Conservation (phyloP, 2,113 vertebrate genomes). For the Istiophorus platypterus region DNA sequence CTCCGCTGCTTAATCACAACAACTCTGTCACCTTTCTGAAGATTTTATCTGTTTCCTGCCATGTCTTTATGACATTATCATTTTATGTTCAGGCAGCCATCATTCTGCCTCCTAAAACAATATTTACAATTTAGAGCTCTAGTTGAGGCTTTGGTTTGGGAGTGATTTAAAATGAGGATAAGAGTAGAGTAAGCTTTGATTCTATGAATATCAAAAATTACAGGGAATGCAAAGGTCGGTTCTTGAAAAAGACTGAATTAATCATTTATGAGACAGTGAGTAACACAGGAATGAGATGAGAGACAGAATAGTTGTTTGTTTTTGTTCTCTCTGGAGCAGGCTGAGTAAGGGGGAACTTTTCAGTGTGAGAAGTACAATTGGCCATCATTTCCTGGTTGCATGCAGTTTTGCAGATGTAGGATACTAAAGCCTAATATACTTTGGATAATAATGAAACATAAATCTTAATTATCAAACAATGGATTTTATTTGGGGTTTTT, state of each 20-base stretch:
- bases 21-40: conserved; percentile 1
- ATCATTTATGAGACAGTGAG: background rate
- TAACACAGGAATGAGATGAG: background rate
- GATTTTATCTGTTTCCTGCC: background rate
- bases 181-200: background rate
- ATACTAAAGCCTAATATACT: background rate
- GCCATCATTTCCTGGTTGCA: background rate
- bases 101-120: background rate
- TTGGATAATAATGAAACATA: background rate
- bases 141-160: background rate
- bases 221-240: conserved; percentile 6
- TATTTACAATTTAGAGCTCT: background rate
- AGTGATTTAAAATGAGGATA: conserved; percentile 3
- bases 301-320: background rate
- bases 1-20: background rate
- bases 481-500: background rate
- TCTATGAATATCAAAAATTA: background rate
- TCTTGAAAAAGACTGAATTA: background rate
- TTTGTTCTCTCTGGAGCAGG: background rate
- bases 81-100: background rate
- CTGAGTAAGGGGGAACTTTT: background rate
- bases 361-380: background rate
- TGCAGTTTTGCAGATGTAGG: background rate
- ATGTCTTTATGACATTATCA: background rate
- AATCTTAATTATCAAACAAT: background rate